Evolutionary conservation across 2,113 vertebrate species (phyloP), one percentile per base, ranked within the genome.

Genomic region (Sinocyclocheilus rhinocerous): DNA sequence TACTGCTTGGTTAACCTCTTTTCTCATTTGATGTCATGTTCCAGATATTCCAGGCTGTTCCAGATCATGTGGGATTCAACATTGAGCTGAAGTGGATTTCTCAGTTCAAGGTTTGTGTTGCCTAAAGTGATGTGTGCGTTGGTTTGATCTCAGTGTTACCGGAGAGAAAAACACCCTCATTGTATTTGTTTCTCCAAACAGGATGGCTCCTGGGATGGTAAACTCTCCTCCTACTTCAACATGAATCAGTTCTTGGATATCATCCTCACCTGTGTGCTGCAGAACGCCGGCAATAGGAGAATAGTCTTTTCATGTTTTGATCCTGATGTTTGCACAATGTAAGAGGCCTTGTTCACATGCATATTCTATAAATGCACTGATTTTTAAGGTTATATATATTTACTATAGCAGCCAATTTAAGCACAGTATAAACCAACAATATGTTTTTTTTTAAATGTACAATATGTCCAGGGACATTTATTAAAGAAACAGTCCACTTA

Each of bases 81-180:
- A 99, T 99, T 86, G 98, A 99, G 93, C 94, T 99, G 55, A 99
- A 99, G 89, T 99, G 98, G 98, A 98, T 99, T 89, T 96, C 92
- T 67, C 98, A 99, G 48, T 93, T 97, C 92, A 97, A 95, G 92
- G 98, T 98, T 45, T 11, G 42, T 45, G 10, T 63, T 90, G 4
- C 2, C 67, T 7, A 16, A 0, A 15, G 52, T 8, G 42, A 42
- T 42, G 42, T 42, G 42, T 42, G 42, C 42, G 8, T 2, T 4
- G 2, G 3, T 67, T 61, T 50, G 59, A 20, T 48, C 20, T 45
- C 29, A 10, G 18, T 33, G 24, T 20, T 57, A 42, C 8, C 2
- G 6, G 57, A 16, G 6, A 42, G 59, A 76, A 22, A 6, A 59
- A n/a, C 9, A 52, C 16, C 24, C 13, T 42, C 16, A 52, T 72